Base-by-base conservation (phyloP, 2,888 invertebrate genomes). In the Stenichneumon culpator region DNA sequence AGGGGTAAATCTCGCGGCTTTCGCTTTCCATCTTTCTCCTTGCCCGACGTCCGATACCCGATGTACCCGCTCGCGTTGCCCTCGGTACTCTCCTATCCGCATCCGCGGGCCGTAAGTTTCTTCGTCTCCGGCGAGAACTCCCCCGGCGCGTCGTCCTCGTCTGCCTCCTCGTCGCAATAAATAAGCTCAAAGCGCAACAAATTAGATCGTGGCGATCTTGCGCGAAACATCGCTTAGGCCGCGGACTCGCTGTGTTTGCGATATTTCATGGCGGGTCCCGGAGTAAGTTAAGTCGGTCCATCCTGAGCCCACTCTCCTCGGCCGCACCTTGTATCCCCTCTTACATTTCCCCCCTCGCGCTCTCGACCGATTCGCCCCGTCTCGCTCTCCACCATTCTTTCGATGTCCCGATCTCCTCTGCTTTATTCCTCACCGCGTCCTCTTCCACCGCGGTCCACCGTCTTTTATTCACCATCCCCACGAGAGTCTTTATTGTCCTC, bases 121-220 rank as follows among this genome's bases (percentile, higher is more conserved):
- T 22, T 28, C 44, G 83, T 50, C 50, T 81, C 75, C 69, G 63
- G 86, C 82, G 36, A 57, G 52, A 52, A 36, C 36, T 70, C 19
- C 54, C 39, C 47, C 50, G 60, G 19, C 52, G 60, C 73, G 22
- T 75, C 79, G 67, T 83, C 67, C 83, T 83, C 86, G 74, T 81
- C 79, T 39, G 52, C 39, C 57, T 54, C 68, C 72, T 74, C 68
- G 80, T 70, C 63, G 88, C 83, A 87, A 90, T 91, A 91, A 91
- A 91, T 91, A 89, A 89, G 77, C 84, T 85, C 86, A 89, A 91
- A 91, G 91, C 89, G 89, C 90, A 90, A 91, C 91, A 91, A 92
- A 92, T 92, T 91, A 91, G 91, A 91, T 91, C 89, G 89, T 84
- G 44, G 87, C 89, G 89, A 91, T 91, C 89, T 89, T 86, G 84